Evolutionary conservation across 2,888 invertebrate species (phyloP).

Genomic region (Clanis bilineata): DNA sequence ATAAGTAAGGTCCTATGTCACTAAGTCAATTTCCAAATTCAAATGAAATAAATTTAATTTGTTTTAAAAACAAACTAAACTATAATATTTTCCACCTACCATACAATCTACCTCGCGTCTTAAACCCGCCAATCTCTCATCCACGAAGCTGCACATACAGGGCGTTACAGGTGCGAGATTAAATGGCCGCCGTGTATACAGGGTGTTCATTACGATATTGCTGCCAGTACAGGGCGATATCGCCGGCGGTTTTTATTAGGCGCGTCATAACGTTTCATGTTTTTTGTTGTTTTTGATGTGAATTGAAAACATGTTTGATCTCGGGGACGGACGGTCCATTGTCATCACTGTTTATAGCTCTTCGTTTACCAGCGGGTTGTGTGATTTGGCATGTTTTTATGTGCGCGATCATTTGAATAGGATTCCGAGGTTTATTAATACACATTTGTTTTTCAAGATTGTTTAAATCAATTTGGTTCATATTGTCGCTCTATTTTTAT

Average conservation of each 20-base stretch:
- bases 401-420: not conserved
- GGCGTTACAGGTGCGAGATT: constrained; percentile 80
- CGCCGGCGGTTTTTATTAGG: constrained; percentile 75
- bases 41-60: too few species aligned
- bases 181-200: constrained; percentile 78
- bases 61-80: too few species aligned
- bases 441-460: too few species aligned
- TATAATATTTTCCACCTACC: too few species aligned
- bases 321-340: constrained; percentile 44
- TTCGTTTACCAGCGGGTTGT: constrained; percentile 6
- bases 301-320: constrained; percentile 78
- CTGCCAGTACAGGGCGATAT: constrained; percentile 68
- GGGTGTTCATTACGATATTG: constrained; percentile 81
- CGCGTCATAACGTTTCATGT: constrained; percentile 72
- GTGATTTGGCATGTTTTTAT: constrained; percentile 6
- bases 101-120: not conserved
- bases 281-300: constrained; percentile 81
- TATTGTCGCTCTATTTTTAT: too few species aligned
- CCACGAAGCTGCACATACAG: constrained; percentile 44
- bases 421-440: not conserved
- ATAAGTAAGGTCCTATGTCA: too few species aligned
- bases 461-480: too few species aligned
- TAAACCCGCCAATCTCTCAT: constrained; percentile 30
- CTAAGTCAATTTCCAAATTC: too few species aligned
- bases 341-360: constrained; percentile 52